phyloP scores from a whole-genome alignment of 2,888 invertebrate species.

The Bugulina stolonifera region DNA sequence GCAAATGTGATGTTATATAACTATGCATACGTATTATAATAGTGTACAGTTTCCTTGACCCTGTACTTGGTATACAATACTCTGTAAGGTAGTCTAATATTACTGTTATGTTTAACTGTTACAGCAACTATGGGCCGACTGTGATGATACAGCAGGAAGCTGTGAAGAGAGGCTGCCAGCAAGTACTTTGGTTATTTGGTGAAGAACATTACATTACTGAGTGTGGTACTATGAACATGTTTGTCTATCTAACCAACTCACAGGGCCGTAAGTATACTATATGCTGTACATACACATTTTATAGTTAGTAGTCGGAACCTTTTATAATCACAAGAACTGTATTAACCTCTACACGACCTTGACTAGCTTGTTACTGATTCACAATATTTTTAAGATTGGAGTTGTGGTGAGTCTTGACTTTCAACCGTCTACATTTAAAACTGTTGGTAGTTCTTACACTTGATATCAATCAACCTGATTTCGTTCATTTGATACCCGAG shows the following conservation, averaged over 20 bases:
- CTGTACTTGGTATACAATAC: no score
- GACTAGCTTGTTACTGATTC: no score
- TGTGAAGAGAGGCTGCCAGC: slow-evolving; percentile 75
- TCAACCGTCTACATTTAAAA: not conserved
- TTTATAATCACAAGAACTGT: slow-evolving; percentile 17
- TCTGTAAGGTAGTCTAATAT: no score
- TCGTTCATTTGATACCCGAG: no score
- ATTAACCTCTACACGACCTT: no score
- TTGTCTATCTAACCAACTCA: slow-evolving; percentile 78
- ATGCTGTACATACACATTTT: not conserved
- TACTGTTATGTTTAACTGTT: no score
- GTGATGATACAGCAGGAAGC: slow-evolving; percentile 60
- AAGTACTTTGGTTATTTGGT: slow-evolving; percentile 93
- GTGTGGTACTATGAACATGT: slow-evolving; percentile 97
- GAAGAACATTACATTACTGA: slow-evolving; percentile 88
- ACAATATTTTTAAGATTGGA: no score
- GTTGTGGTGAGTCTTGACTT: not conserved
- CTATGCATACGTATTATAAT: no score
- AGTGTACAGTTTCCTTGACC: no score
- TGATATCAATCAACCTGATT: no score
- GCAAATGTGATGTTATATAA: no score
- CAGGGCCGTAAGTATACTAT: slow-evolving; percentile 71
- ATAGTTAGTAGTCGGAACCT: not conserved
- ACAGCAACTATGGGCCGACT: slow-evolving; percentile 59
- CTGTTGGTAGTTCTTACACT: not conserved